Percentiles rank a stretch among this genome's conserved stretches.
Evolutionary conservation across 2,888 invertebrate species (phyloP).

Genomic region (Lamproptera curius): DNA sequence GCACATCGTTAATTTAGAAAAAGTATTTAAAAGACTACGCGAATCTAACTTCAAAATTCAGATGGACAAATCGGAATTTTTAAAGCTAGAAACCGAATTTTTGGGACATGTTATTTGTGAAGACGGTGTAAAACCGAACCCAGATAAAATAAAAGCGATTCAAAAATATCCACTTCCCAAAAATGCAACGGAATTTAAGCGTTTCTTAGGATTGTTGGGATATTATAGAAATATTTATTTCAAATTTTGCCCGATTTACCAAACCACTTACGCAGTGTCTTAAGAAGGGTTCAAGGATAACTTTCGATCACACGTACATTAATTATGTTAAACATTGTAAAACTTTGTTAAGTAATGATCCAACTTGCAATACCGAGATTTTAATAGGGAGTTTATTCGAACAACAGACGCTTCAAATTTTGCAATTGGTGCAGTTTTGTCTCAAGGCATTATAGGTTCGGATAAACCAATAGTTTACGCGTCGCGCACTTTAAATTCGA

Average conservation of each 20-base stretch:
- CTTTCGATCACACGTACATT: constrained; percentile 23
- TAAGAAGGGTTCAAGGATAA: constrained; percentile 26
- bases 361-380: constrained; percentile 21
- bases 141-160: no score
- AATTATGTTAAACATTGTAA: constrained; percentile 26
- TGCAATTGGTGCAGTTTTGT: constrained; percentile 26
- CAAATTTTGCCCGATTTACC: constrained; percentile 25
- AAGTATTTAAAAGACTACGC: background rate
- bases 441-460: constrained; percentile 21
- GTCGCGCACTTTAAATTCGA: constrained; percentile 22
- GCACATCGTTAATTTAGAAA: constrained; percentile 24
- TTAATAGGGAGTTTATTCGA: constrained; percentile 19
- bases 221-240: background rate
- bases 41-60: constrained; percentile 28
- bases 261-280: constrained; percentile 27
- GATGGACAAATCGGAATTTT: constrained; percentile 33
- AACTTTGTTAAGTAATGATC: constrained; percentile 28
- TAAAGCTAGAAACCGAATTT: constrained; percentile 2
- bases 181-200: constrained; percentile 17
- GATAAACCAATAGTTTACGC: constrained; percentile 31
- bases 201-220: background rate
- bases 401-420: constrained; percentile 22
- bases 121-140: constrained; percentile 12
- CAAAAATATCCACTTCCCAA: constrained; percentile 10
- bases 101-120: background rate